A percentile compares a stretch with the other conserved stretches of the same genome.
These are phyloP conservation scores for Nycticryphes semicollaris DNA, from an alignment of 2,113 vertebrate species.

Conservation along the genomic window DNA sequence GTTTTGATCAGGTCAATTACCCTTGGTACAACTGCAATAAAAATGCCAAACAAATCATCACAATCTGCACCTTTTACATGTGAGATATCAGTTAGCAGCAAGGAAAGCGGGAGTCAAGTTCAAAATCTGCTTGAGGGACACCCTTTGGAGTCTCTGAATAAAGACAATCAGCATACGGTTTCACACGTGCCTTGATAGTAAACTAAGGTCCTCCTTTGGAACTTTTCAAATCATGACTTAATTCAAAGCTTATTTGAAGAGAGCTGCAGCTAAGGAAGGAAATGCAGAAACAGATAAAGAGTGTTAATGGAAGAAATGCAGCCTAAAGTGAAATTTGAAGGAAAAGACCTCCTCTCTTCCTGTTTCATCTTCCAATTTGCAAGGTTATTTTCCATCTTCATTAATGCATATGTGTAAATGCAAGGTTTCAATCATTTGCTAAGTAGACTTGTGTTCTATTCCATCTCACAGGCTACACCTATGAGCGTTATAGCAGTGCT, in stretches of 20 bases:
- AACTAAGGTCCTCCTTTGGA: neutral
- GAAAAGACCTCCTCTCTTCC: neutral
- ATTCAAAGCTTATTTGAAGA: conserved; percentile 4
- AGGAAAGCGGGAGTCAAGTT: neutral
- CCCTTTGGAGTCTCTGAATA: neutral
- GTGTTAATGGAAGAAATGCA: neutral
- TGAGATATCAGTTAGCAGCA: neutral
- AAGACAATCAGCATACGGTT: neutral
- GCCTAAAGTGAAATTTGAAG: neutral
- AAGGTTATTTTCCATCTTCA: neutral
- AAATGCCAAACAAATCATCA: neutral
- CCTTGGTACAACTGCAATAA: neutral
- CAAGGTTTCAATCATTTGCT: neutral
- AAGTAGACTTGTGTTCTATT: neutral
- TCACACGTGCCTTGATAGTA: neutral
- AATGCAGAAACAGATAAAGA: neutral
- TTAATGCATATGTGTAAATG: neutral
- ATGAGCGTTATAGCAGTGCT: neutral
- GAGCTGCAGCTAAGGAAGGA: neutral
- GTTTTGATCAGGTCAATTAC: neutral
- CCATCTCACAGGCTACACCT: neutral
- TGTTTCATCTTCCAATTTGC: neutral
- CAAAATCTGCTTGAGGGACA: neutral
- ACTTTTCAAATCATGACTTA: neutral
- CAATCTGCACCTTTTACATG: neutral